Base-by-base conservation (phyloP, 2,797 vertebrate genomes). In the Odontamblyopus rebecca region DNA sequence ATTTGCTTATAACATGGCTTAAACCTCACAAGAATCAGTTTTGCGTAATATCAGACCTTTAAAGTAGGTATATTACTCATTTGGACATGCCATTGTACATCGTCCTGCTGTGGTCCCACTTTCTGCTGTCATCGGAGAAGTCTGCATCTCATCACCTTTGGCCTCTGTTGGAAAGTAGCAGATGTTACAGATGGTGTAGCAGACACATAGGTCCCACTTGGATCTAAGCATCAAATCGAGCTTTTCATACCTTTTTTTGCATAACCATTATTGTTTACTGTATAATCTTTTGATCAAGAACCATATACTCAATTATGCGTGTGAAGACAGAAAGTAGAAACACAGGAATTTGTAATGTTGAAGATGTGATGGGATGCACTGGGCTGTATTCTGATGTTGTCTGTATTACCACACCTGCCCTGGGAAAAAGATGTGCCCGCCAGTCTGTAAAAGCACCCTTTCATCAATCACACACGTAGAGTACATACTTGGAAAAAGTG, bases 151-250 rank as follows among this genome's bases (percentile, higher is more conserved):
- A 2, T 82, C 85, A 87, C 82, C 85, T 85, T 74, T 86, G 86
- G 92, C 88, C 73, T 0, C 0, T 74, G 69, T 78, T 77, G 48
- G 6, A 7, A 68, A 76, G 77, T 82, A 82, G 79, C 86, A 90
- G 87, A 90, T 90, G 87, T 87, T 80, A 72, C 61, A 76, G 78
- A 62, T 75, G 84, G 76, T 77, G 73, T 71, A 53, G 77, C 73
- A 54, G 71, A 83, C 74, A 78, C 68, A 57, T 67, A 41, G 79
- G 66, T 61, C 57, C 83, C 61, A 61, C 1, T 48, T 11, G 8
- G 8, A 62, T 35, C 4, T 35, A 9, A 35, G 18, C 4, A 9
- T 18, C 2, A 9, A 54, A 54, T 54, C 2, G 11, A 57, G 23
- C 11, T 26, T 11, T 26, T 26, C 1, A 1, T 0, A 12, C 1